Conservation (phyloP, 2,888 invertebrate species). For the Mantis religiosa region DNA sequence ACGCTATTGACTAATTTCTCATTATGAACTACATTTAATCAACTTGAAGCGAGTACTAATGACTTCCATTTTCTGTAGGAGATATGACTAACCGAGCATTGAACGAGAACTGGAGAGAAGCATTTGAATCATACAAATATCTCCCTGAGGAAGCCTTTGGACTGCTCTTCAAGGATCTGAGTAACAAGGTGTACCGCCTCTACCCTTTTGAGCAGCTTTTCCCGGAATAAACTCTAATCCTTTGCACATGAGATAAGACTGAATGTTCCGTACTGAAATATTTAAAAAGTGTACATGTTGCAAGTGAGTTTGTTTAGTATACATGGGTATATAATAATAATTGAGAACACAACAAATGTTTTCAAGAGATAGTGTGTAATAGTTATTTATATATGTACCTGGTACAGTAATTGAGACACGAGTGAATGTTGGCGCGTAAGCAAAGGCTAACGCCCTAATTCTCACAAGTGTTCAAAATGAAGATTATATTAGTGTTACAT, state of each 20-base stretch:
- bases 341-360: background rate
- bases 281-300: background rate
- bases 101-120: constrained; percentile 37
- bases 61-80: constrained; percentile 31
- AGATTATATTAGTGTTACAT: no score
- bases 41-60: background rate
- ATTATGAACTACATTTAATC: background rate
- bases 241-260: background rate
- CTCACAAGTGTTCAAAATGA: no score
- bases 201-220: constrained; percentile 23
- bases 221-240: background rate
- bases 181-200: constrained; percentile 13
- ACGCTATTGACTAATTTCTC: no score
- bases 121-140: constrained; percentile 31
- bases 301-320: background rate
- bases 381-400: no score
- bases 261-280: background rate
- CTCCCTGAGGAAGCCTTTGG: constrained; percentile 28
- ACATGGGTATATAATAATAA: background rate
- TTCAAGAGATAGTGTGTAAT: no score
- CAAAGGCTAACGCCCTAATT: no score
- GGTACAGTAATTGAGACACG: no score
- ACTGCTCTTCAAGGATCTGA: constrained; percentile 20
- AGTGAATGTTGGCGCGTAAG: no score
- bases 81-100: constrained; percentile 35